Evolutionary conservation across 2,113 vertebrate species (phyloP), one percentile per base, ranked within the genome.

Genomic region (Mesoclemmys tuberculata): DNA sequence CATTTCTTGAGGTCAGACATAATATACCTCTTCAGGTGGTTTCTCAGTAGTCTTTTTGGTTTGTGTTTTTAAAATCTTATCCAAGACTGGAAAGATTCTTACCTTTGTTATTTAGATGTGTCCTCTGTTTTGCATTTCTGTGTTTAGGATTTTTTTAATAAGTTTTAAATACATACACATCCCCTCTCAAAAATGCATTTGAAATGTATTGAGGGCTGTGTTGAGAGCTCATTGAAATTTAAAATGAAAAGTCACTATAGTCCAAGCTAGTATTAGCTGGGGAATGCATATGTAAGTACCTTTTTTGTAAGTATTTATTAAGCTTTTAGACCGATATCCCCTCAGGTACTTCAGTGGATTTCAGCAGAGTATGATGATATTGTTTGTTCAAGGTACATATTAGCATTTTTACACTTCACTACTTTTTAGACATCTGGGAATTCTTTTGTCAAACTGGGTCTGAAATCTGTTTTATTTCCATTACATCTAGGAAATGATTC

Each of bases 321-420:
- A 88, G 58, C 46, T 83, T 96, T 94, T 80, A 94, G 90, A 48
- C 79, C 88, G 83, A 38, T 64, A 90, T 80, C 51, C 78, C 84
- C 89, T 82, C 51, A 83, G 44, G 74, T 79, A 56, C 49, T n/a
- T 75, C n/a, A n/a, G 13, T 58, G 49, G 49, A 58, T 96, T 92
- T 87, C 22, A 3, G 41, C 22, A 35, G 46, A 14, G 27, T 85
- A 81, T 71, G 77, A 75, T 84, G 61, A n/a, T 41, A 64, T 13
- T 95, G 22, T 94, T 95, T 96, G 87, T 95, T 93, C 84, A 88
- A 46, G 46, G 89, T 91, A 54, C 41, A 26, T 3, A 85, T 89
- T 93, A 95, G 31, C 58, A 80, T 91, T 95, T 92, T 90, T 91
- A 91, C n/a, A 74, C 35, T 83, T 93, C 56, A n/a, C 14, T 71